Conservation (phyloP, 2,888 invertebrate genomes). For the Parochlus steinenii region DNA sequence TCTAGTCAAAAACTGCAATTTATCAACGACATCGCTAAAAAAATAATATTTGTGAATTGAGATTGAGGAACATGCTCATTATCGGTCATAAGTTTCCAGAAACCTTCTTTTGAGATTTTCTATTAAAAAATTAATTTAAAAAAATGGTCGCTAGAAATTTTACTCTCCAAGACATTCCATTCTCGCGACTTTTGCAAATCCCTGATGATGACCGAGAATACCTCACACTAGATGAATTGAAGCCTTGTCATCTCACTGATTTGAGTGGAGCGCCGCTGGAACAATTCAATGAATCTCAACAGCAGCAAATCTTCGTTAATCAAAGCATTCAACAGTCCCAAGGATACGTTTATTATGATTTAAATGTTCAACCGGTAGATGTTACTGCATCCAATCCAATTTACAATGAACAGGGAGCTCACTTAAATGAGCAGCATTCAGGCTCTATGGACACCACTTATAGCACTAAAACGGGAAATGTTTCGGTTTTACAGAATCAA, state of each 20-base stretch:
- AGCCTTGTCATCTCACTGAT: constrained; percentile 22
- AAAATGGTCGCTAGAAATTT: constrained; percentile 30
- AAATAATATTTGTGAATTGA: no score
- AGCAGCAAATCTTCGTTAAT: not conserved
- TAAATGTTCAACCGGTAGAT: constrained; percentile 16
- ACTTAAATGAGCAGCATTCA: no score
- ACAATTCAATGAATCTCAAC: constrained; percentile 1
- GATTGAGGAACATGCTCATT: no score
- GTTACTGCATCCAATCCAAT: no score
- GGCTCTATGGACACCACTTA: no score
- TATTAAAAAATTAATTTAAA: constrained; percentile 2
- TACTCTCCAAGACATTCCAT: constrained; percentile 27
- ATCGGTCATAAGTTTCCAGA: not conserved
- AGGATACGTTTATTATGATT: constrained; percentile 16
- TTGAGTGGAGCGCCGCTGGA: constrained; percentile 11
- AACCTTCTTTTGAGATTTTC: not conserved
- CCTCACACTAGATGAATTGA: constrained; percentile 29
- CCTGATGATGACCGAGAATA: constrained; percentile 26
- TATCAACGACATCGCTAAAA: no score
- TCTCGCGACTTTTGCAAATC: constrained; percentile 28
- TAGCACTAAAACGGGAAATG: no score
- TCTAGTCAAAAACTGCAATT: no score
- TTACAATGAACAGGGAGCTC: no score
- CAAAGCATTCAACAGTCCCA: not conserved
- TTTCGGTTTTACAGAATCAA: no score